Evolutionary conservation across 2,888 invertebrate species (phyloP).

Genomic region (Patella caerulea): DNA sequence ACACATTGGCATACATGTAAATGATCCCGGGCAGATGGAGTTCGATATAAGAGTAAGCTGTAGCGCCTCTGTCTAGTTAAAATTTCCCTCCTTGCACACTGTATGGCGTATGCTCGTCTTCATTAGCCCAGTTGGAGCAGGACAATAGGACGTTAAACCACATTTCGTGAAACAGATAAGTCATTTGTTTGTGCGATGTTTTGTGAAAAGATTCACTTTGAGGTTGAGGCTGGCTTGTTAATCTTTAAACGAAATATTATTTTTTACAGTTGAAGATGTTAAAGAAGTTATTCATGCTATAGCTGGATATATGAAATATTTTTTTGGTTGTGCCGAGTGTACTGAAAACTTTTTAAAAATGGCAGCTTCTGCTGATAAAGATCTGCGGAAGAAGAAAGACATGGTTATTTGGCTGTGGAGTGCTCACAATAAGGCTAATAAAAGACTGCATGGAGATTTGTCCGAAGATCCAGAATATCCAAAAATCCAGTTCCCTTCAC

Average conservation of each 20-base stretch:
- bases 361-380: conserved; percentile 81
- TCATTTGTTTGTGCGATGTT: no score
- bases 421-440: conserved; percentile 91
- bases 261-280: conserved; percentile 32
- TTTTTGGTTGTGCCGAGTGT: conserved; percentile 95
- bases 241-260: neutral
- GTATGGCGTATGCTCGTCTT: no score
- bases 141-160: no score
- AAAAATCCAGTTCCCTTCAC: conserved; percentile 89
- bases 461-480: conserved; percentile 91
- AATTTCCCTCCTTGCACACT: no score
- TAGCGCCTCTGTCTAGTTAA: no score
- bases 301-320: conserved; percentile 83
- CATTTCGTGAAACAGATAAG: no score
- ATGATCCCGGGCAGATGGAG: no score
- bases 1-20: no score
- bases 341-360: conserved; percentile 89
- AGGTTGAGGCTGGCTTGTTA: no score
- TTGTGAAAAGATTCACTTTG: no score
- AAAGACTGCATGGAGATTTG: conserved; percentile 85
- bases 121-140: no score
- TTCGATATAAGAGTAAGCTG: no score
- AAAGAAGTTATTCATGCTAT: conserved; percentile 50
- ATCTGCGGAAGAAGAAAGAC: conserved; percentile 81
- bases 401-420: conserved; percentile 93